Percentiles rank a stretch among this genome's conserved stretches.
Evolutionary conservation across 2,888 invertebrate genomes (phyloP).

Genomic region (Gastracanthus pulcherrimus): DNA sequence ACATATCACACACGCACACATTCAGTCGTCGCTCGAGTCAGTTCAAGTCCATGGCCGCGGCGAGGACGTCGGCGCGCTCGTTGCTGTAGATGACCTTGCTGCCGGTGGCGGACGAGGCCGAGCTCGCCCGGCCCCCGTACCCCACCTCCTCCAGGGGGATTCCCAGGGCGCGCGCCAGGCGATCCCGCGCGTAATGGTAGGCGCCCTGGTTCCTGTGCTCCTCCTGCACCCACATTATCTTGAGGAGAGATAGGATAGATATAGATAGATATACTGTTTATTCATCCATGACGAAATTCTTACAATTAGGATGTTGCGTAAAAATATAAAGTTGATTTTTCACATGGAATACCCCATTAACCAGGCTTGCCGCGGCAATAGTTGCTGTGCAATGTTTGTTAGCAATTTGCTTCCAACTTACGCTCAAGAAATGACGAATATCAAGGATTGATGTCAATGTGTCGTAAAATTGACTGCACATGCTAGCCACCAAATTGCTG

Average conservation of each 20-base stretch:
- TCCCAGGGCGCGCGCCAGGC: slow-evolving; percentile 65
- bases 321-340: no score
- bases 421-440: no score
- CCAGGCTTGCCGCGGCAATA: no score
- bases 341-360: no score
- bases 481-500: no score
- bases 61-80: slow-evolving; percentile 64
- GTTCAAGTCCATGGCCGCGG: slow-evolving; percentile 63
- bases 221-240: slow-evolving; percentile 87
- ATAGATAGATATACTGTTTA: neutral
- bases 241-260: neutral
- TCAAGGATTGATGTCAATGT: no score
- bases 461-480: no score
- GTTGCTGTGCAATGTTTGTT: no score
- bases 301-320: no score
- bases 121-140: slow-evolving; percentile 67
- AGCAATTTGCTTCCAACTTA: no score
- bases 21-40: neutral
- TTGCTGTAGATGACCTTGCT: slow-evolving; percentile 67
- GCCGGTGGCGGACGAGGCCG: slow-evolving; percentile 69
- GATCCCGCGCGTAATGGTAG: slow-evolving; percentile 83
- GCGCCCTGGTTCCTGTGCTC: slow-evolving; percentile 94
- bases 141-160: slow-evolving; percentile 63
- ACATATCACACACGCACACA: neutral
- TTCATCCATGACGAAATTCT: no score